phyloP scores from a whole-genome alignment of 2,797 vertebrate species.

The Pseudopleuronectes americanus region DNA sequence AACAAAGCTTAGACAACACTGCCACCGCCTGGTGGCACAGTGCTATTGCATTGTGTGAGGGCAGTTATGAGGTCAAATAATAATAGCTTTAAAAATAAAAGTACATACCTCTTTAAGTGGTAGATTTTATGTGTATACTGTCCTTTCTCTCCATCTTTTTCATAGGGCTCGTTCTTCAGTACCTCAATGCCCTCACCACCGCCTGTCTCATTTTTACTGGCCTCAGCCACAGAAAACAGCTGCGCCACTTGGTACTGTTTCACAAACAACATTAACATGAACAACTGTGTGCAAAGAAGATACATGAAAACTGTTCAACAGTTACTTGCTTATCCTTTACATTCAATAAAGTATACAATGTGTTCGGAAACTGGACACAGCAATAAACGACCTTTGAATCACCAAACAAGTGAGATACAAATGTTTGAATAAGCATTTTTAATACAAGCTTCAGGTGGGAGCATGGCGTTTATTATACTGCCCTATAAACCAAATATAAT shows the following conservation, averaged over 20 bases:
- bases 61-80: neutral
- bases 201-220: constrained; percentile 97
- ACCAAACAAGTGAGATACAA: no score
- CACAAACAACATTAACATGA: constrained; percentile 17
- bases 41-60: constrained; percentile 42
- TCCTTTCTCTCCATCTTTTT: constrained; percentile 91
- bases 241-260: constrained; percentile 95
- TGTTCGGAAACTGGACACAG: no score
- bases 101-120: constrained; percentile 81
- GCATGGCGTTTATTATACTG: no score
- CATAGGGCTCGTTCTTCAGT: constrained; percentile 94
- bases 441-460: no score
- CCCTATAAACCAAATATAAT: no score
- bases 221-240: constrained; percentile 95
- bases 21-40: constrained; percentile 62
- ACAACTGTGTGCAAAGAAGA: no score
- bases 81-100: neutral
- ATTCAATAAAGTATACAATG: no score
- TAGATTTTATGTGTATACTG: constrained; percentile 97
- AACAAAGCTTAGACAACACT: constrained; percentile 55
- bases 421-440: no score
- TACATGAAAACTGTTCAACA: neutral
- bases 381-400: no score
- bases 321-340: neutral
- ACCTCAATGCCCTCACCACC: constrained; percentile 96